Evolutionary conservation across 2,113 vertebrate species (phyloP), one percentile per base, ranked within the genome.

Genomic region (Melanotaenia duboulayi): DNA sequence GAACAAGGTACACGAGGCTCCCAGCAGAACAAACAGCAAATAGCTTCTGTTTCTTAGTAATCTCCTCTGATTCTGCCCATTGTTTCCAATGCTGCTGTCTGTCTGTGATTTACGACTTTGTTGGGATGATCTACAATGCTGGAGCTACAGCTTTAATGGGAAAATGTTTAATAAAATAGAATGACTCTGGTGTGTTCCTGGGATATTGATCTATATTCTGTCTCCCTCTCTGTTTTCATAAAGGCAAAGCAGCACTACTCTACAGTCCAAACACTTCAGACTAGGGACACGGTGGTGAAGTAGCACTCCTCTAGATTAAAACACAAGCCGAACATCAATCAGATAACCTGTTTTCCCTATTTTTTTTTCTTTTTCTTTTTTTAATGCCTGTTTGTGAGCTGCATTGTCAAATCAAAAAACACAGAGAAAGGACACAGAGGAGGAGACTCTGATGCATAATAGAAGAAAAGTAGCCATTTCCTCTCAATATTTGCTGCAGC

Each of bases 141-240:
- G 14, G 58, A 64, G 56, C 87, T 61, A 42, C 66, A 48, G 59
- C 81, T 81, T 88, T 92, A 92, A 91, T 92, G 85, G 89, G 82
- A 91, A 86, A 90, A 86, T 84, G 81, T 92, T 92, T 92, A 92
- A 93, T 92, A 90, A 92, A 91, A 92, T 84, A 84, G 87, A 89
- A 90, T 72, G 87, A 90, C 91, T 92, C 85, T 86, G 77, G 86
- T 86, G 88, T 78, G 78, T 85, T 88, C 74, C 72, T 51, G 44
- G 80, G 82, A 83, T 91, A 92, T 90, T 91, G 90, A 92, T 92
- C 85, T 89, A 82, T 74, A 83, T 78, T 62, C 80, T 78, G 76
- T 84, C 80, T 81, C 76, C 80, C 75, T 80, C 74, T 80, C 83
- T 64, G 79, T 88, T 85, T 87, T 84, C 76, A 74, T 60, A 75